Evolutionary conservation across 2,113 vertebrate species (phyloP).

Genomic region (Cryptotis parvus): DNA sequence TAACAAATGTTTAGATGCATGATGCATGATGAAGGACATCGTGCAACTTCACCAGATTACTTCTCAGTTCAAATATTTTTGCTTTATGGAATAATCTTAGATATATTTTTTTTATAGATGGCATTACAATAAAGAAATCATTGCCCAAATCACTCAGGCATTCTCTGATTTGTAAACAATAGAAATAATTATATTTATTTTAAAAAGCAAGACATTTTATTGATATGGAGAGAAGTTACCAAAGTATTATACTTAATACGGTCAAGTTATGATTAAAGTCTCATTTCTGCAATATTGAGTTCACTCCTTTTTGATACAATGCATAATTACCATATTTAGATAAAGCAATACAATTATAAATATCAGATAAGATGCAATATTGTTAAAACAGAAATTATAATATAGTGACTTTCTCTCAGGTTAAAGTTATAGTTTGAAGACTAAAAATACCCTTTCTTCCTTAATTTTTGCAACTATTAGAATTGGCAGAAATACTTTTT

Average conservation of each 20-base stretch:
- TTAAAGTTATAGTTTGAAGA: slow-evolving; percentile 3
- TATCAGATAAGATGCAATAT: background rate
- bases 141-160: background rate
- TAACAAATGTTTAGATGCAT: background rate
- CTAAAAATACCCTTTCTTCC: background rate
- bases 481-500: background rate
- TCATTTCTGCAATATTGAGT: background rate
- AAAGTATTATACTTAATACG: background rate
- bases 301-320: background rate
- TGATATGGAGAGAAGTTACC: background rate
- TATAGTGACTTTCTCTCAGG: background rate
- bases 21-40: no score
- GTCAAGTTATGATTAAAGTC: slow-evolving; percentile 22
- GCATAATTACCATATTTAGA: background rate
- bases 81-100: background rate
- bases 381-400: background rate
- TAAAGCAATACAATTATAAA: slow-evolving; percentile 18
- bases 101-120: background rate
- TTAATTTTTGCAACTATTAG: background rate
- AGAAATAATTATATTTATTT: background rate
- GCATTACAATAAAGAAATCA: background rate
- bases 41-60: background rate
- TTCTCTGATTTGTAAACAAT: background rate
- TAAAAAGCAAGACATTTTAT: background rate
- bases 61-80: background rate